These are phyloP conservation scores for Aegypius monachus DNA, from an alignment of 2,113 vertebrate genomes.

Conservation along the genomic window DNA sequence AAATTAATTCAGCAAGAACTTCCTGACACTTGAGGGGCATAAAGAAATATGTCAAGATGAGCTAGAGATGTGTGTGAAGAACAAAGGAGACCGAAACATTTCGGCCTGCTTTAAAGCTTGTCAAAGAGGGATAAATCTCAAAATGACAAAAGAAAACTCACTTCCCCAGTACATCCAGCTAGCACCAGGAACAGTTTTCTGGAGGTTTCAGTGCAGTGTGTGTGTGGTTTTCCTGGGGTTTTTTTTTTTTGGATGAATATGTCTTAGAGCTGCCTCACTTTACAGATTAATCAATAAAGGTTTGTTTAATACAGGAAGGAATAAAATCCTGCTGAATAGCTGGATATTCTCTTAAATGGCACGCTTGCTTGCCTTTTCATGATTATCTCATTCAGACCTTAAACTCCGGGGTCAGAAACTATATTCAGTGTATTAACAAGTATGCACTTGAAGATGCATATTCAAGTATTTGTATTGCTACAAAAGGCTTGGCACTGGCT, in stretches of 20 bases:
- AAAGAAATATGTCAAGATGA: not conserved
- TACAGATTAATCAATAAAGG: not conserved
- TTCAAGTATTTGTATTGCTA: not conserved
- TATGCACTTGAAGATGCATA: not conserved
- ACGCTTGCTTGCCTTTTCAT: not conserved
- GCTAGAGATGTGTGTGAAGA: not conserved
- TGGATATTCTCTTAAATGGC: not conserved
- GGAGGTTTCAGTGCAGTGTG: not conserved
- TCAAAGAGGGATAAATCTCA: not conserved
- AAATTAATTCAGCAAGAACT: not conserved
- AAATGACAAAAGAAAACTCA: not conserved
- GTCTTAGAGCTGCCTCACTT: not conserved
- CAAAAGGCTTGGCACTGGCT: not conserved
- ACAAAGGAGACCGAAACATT: not conserved
- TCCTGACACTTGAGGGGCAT: not conserved
- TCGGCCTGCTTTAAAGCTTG: not conserved
- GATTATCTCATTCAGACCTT: not conserved
- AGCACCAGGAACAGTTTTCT: not conserved
- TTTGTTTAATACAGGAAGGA: not conserved
- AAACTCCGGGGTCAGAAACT: not conserved
- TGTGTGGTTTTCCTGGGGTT: accelerated
- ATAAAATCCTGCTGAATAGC: not conserved
- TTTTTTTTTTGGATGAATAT: not conserved
- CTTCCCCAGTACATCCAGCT: not conserved
- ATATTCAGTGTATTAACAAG: not conserved